A percentile compares a stretch with the other conserved stretches of the same genome.
phyloP scores from a whole-genome alignment of 2,888 invertebrate genomes.

The Eupithecia dodoneata region DNA sequence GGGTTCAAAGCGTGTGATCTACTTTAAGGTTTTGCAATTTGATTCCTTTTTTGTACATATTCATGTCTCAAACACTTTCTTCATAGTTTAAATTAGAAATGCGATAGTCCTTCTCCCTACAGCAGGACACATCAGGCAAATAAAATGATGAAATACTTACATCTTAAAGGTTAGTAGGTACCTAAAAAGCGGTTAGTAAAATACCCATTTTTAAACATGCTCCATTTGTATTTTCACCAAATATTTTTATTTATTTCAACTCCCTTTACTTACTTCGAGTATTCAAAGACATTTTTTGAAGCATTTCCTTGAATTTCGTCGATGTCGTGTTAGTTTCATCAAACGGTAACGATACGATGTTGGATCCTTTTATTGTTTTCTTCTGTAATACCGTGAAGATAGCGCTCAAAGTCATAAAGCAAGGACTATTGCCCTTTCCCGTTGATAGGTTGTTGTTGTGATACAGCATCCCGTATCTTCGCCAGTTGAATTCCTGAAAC shows the following conservation, averaged over 20 bases:
- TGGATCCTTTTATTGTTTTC: constrained; percentile 72
- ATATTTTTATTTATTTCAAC: not conserved
- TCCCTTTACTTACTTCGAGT: constrained; percentile 87
- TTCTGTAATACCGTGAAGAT: constrained; percentile 82
- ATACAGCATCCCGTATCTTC: constrained; percentile 87
- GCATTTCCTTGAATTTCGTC: constrained; percentile 83
- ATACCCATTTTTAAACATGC: not conserved
- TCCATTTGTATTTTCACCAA: not conserved
- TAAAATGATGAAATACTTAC: not conserved
- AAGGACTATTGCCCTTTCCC: constrained; percentile 89
- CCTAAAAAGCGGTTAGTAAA: constrained; percentile 23
- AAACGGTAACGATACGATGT: constrained; percentile 84
- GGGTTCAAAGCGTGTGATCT: not conserved
- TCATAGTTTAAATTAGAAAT: no score
- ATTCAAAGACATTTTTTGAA: constrained; percentile 85
- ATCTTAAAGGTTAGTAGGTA: not conserved
- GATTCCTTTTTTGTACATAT: not conserved
- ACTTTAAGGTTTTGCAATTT: not conserved
- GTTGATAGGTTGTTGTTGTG: constrained; percentile 87
- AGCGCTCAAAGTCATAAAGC: constrained; percentile 89
- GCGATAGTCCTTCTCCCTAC: not conserved
- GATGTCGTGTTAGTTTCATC: constrained; percentile 85
- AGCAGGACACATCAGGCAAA: not conserved
- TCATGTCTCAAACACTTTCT: not conserved
- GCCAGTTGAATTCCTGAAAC: constrained; percentile 89